Evolutionary conservation across 2,888 invertebrate genomes (phyloP), one percentile per base, ranked within the genome.

Genomic region (Orthonychiurus folsomi): DNA sequence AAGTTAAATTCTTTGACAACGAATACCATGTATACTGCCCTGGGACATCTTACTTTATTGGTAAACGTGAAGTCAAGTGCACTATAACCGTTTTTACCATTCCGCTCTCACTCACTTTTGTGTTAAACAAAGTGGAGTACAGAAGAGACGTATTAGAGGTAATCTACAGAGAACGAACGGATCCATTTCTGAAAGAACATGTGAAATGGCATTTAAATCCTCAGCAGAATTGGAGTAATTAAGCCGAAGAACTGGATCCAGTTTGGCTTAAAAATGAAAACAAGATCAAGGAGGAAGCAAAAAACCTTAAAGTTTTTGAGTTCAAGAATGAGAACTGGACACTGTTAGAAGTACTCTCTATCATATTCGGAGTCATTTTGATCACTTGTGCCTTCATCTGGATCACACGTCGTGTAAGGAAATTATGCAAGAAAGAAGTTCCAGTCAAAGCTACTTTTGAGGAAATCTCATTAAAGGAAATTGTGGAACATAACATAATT

Each of bases 21-120:
- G 59, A 54, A 52, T 66, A 64, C 23, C 53, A 50, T 26, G 27
- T 66, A 1, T 66, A 61, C 50, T 66, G 66, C 27, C 53, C 56
- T n/a, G 59, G 61, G 1, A 26, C 20, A 24, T 18, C 47, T 0
- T 64, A 64, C 56, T 21, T 15, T 0, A 5, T 60, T 2, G 62
- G 60, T 9, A 62, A 37, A 59, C 21, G 62, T 2, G 50, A 27
- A 15, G 58, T 62, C 5, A 21, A n/a, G 1, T 66, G 66, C 52
- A 58, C 63, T 1, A 2, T 37, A 15, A 37, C 48, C 5, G 55
- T 64, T 0, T 63, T 64, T 37, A 62, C 59, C 1, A 21, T 66
- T 3, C 63, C 63, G 0, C 21, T 60, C 1, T 53, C 55, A 0
- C 21, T 62, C 1, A 58, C 54, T 2, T 63, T 66, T 24, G 55